Percentiles rank a stretch among this genome's conserved stretches.
phyloP scores from a whole-genome alignment of 2,888 invertebrate genomes.

The Ceramica pisi region DNA sequence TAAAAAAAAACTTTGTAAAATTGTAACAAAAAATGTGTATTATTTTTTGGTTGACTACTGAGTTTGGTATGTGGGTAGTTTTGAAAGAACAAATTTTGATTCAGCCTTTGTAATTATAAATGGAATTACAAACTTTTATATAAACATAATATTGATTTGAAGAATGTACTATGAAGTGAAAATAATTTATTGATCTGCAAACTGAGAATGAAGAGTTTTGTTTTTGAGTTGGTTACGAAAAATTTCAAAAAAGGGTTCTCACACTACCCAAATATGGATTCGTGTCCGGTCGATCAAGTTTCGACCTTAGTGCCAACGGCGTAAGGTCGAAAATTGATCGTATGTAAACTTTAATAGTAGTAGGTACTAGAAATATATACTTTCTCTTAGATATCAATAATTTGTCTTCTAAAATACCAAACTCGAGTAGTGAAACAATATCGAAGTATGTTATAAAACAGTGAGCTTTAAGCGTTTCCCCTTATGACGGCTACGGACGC shows the following conservation, averaged over 20 bases:
- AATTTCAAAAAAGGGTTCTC: neutral
- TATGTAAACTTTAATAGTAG: neutral
- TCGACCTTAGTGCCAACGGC: fast-evolving
- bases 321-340: neutral
- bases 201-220: neutral
- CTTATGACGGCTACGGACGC: slow-evolving; percentile 63
- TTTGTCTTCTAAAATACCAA: slow-evolving; percentile 29
- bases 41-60: slow-evolving; percentile 26
- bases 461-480: slow-evolving; percentile 67
- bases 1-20: slow-evolving; percentile 44
- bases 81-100: neutral
- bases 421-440: slow-evolving; percentile 33
- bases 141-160: neutral
- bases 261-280: neutral
- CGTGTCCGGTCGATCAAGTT: neutral
- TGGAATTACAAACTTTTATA: neutral
- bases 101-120: neutral
- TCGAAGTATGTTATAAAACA: slow-evolving; percentile 36
- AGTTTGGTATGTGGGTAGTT: slow-evolving; percentile 30
- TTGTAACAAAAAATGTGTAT: slow-evolving; percentile 51
- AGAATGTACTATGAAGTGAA: neutral
- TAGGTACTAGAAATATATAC: too few species aligned
- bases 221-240: neutral
- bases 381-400: neutral
- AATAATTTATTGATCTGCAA: neutral